These are phyloP conservation scores for Oceanodroma leucorhoa DNA, from an alignment of 2,797 vertebrate species.

Conservation along the genomic window DNA sequence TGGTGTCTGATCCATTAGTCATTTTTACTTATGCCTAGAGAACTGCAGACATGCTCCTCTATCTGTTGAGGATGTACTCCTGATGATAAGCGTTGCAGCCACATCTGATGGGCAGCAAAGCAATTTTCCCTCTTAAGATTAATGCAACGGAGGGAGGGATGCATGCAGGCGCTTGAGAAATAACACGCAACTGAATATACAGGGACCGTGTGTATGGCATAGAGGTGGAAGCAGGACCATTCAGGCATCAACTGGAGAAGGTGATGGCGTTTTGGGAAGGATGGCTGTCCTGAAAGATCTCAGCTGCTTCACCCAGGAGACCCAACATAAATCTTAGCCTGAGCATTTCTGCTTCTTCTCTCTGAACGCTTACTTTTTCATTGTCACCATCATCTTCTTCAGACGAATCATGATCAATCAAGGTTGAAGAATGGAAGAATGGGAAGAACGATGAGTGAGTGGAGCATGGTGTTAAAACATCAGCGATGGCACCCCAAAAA, in stretches of 20 bases:
- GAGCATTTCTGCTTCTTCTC: neutral
- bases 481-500: neutral
- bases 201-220: neutral
- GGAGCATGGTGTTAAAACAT: neutral
- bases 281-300: neutral
- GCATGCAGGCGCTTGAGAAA: neutral
- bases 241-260: neutral
- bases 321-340: neutral
- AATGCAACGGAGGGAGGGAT: neutral
- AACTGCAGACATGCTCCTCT: neutral
- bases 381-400: neutral
- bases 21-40: neutral
- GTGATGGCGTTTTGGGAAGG: neutral
- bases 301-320: neutral
- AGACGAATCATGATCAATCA: neutral
- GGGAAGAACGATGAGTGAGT: rapidly evolving
- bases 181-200: neutral
- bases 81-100: neutral
- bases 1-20: neutral
- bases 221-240: neutral
- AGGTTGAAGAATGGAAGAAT: neutral
- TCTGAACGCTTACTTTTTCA: neutral
- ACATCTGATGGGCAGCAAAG: neutral
- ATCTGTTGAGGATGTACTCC: neutral
- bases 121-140: neutral